Evolutionary conservation across 2,888 invertebrate species (phyloP), one percentile per base, ranked within the genome.

Genomic region (Tethea ocularis): DNA sequence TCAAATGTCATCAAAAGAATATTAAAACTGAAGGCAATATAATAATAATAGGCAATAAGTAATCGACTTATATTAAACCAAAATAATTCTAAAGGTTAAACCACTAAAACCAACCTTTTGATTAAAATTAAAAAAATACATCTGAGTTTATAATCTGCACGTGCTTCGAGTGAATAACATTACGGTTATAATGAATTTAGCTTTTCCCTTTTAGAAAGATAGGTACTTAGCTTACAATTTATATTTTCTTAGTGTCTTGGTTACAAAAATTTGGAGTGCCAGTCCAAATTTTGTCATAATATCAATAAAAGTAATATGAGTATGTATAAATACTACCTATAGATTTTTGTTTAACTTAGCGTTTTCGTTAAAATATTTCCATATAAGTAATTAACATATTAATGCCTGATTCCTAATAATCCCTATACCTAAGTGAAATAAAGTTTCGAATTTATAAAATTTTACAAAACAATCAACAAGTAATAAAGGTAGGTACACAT

Each of bases 131-230:
- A 46, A 46, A 46, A 41, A n/a, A 41, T 41, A 41, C 17, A 17
- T 17, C 46, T 4, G n/a, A 46, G 46, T 46, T 46, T 54, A 57
- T 59, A 52, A 51, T 29, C 56, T 23, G 20, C 56, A 57, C 33
- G 57, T 51, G 52, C 59, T 59, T 58, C 58, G 22, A 7, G 41
- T 41, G 63, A 58, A 63, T 61, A 52, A 57, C 57, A 57, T 52
- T 46, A 38, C 24, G 15, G 51, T 59, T 61, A 52, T 59, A 56
- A 63, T n/a, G 11, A 66, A 63, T 62, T 46, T 54, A 61, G 52
- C 57, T 55, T 58, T 59, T 55, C 56, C 61, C 33, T 58, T 56
- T 29, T 36, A 13, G n/a, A n/a, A n/a, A n/a, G n/a, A n/a, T n/a
- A n/a, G 20, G 56, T 38, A 38, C 41, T 20, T 33, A 20, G 20